Evolutionary conservation across 1,140 invertebrate species (phyloP).

Genomic region (Leptonema lineaticorne): DNA sequence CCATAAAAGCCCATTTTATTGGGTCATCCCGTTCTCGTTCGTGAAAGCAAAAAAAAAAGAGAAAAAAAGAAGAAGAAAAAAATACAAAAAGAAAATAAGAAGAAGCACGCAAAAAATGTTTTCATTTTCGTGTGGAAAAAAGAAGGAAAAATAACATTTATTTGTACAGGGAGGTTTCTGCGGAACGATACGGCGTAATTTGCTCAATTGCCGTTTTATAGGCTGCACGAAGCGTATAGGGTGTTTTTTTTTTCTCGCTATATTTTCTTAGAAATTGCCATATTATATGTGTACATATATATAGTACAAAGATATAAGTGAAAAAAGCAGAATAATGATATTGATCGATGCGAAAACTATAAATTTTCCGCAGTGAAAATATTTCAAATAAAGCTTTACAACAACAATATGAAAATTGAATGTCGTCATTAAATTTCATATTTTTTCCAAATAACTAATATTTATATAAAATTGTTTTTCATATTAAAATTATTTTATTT

Average conservation of each 20-base stretch:
- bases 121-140: background rate
- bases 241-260: too few relatives aligned
- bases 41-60: background rate
- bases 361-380: too few relatives aligned
- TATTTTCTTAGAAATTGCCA: too few relatives aligned
- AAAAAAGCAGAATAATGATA: background rate
- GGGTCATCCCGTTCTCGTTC: background rate
- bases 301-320: background rate
- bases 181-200: constrained; percentile 5
- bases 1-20: constrained; percentile 15
- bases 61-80: background rate
- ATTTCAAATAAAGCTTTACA: too few relatives aligned
- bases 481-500: too few relatives aligned
- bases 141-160: constrained; percentile 19
- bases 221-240: background rate
- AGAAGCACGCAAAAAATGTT: too few relatives aligned
- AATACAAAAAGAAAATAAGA: too few relatives aligned
- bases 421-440: too few relatives aligned
- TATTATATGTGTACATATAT: background rate
- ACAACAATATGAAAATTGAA: too few relatives aligned
- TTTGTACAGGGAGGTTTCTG: background rate
- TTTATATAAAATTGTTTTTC: too few relatives aligned
- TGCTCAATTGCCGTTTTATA: constrained; percentile 13
- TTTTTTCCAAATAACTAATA: too few relatives aligned
- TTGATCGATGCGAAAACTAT: background rate